These are phyloP conservation scores for Drosophila melanocephala DNA, from an alignment of 2,888 invertebrate genomes.

Conservation along the genomic window DNA sequence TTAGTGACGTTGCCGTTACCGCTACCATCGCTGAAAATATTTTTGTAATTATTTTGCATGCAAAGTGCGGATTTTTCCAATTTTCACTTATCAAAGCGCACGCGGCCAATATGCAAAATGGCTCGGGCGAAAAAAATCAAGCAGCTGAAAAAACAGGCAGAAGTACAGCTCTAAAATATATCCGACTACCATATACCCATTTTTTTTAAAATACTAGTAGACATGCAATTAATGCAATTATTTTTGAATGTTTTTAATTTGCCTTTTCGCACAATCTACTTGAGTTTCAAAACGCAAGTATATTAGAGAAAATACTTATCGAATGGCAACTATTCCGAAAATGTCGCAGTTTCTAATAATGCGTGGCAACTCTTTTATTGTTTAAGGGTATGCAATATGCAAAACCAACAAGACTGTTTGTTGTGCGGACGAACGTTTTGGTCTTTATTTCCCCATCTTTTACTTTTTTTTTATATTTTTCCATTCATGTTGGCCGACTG, in stretches of 20 bases:
- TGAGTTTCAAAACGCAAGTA: background rate
- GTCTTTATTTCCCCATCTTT: constrained; percentile 23
- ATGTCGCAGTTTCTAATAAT: background rate
- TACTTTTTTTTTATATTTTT: constrained; percentile 12
- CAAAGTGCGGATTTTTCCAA: constrained; percentile 80
- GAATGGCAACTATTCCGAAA: background rate
- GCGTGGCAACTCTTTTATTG: background rate
- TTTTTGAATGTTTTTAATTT: background rate
- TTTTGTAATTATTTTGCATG: constrained; percentile 81
- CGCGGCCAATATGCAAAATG: constrained; percentile 78
- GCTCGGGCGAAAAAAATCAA: constrained; percentile 21
- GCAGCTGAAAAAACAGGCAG: constrained; percentile 20
- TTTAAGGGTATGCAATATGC: constrained; percentile 42
- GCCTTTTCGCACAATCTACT: background rate
- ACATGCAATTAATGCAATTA: background rate
- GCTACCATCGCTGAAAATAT: constrained; percentile 59
- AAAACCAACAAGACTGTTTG: constrained; percentile 53
- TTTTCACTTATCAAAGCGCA: constrained; percentile 80
- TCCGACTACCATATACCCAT: constrained; percentile 26
- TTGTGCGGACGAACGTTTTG: constrained; percentile 49
- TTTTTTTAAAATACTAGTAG: background rate
- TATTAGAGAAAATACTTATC: background rate
- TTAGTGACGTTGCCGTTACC: constrained; percentile 6
- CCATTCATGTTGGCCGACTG: constrained; percentile 63
- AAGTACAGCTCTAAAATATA: background rate